Evolutionary conservation across 2,888 invertebrate species (phyloP).

Genomic region (Pyrochroa serraticornis): DNA sequence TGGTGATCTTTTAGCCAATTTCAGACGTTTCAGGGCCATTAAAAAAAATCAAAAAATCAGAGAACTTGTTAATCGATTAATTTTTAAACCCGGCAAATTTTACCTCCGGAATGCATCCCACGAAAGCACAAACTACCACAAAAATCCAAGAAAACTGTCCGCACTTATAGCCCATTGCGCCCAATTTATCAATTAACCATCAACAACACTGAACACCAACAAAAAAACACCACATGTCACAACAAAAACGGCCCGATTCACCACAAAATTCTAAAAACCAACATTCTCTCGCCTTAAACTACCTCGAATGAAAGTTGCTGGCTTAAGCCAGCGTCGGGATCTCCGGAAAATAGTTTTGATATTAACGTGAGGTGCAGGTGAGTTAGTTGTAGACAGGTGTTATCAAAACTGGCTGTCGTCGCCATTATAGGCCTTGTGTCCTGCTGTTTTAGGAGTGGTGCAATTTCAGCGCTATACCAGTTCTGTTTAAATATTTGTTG

Average conservation of each 20-base stretch:
- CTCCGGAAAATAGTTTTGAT: slow-evolving; percentile 26
- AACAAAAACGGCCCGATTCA: slow-evolving; percentile 18
- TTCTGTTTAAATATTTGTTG: too few species aligned
- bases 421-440: background rate
- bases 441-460: too few species aligned
- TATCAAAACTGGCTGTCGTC: slow-evolving; percentile 12
- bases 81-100: too few species aligned
- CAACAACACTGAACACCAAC: background rate
- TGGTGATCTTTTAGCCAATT: too few species aligned
- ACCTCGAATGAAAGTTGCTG: slow-evolving; percentile 32
- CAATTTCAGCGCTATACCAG: too few species aligned
- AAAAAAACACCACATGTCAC: slow-evolving; percentile 20
- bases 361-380: background rate
- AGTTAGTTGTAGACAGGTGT: background rate
- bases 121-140: background rate
- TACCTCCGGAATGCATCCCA: slow-evolving; percentile 11
- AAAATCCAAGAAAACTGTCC: background rate
- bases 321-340: slow-evolving; percentile 27
- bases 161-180: background rate
- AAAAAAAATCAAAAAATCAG: too few species aligned
- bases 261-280: slow-evolving; percentile 12
- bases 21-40: too few species aligned
- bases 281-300: slow-evolving; percentile 22
- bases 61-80: too few species aligned
- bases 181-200: background rate